phyloP scores from a whole-genome alignment of 2,888 invertebrate species.

The Mantis religiosa region DNA sequence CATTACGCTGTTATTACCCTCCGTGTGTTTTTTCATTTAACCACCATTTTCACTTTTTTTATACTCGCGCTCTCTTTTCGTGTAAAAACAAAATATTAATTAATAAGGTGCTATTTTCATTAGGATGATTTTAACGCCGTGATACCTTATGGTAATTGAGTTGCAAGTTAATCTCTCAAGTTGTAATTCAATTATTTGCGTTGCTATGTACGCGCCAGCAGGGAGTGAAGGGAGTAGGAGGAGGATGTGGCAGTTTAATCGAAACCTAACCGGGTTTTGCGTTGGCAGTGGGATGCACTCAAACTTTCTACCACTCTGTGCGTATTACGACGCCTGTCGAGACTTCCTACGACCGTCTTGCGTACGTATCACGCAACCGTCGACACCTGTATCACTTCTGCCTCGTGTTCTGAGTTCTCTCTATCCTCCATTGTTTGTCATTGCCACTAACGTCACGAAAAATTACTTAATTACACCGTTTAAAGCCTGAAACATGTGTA shows the following conservation, averaged over 20 bases:
- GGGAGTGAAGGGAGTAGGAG: conserved; percentile 30
- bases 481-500: no score
- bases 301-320: background rate
- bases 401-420: no score
- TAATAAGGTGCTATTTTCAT: conserved; percentile 50
- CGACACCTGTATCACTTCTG: no score
- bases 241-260: conserved; percentile 39
- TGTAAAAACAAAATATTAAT: conserved; percentile 28
- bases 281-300: background rate
- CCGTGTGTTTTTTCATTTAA: background rate
- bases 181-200: conserved; percentile 47
- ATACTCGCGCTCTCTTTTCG: background rate
- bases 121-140: conserved; percentile 49
- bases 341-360: background rate
- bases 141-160: conserved; percentile 49
- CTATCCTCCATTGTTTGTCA: no score
- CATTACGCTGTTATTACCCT: background rate
- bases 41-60: conserved; percentile 3
- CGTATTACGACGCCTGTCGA: background rate
- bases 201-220: conserved; percentile 25
- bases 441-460: no score
- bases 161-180: conserved; percentile 50
- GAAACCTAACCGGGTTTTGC: conserved; percentile 32
- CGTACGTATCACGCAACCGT: background rate
- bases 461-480: no score